Evolutionary conservation across 2,113 vertebrate genomes (phyloP).

Genomic region (Halichoeres trimaculatus): DNA sequence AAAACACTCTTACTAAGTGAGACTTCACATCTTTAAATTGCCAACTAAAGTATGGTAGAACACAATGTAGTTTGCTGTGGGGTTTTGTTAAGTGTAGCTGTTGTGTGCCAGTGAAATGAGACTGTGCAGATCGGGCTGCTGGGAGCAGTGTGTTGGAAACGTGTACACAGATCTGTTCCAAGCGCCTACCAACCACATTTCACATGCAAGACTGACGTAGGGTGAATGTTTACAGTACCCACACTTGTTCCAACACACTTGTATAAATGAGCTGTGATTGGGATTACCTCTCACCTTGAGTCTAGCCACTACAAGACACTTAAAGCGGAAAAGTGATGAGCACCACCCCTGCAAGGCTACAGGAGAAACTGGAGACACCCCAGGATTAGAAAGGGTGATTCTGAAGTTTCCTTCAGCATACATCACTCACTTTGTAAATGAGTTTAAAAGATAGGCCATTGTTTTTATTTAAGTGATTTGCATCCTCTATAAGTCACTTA

Average conservation of each 20-base stretch:
- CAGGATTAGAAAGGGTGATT: constrained; percentile 60
- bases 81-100: constrained; percentile 35
- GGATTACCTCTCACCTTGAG: constrained; percentile 49
- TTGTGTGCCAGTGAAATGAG: constrained; percentile 59
- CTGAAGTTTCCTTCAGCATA: constrained; percentile 83
- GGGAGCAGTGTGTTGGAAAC: constrained; percentile 51
- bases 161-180: constrained; percentile 58
- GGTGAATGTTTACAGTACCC: constrained; percentile 38
- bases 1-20: constrained; percentile 31
- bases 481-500: too few relatives aligned
- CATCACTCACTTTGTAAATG: neutral
- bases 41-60: constrained; percentile 28
- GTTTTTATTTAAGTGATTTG: too few relatives aligned
- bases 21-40: constrained; percentile 35
- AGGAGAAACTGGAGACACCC: constrained; percentile 75
- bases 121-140: constrained; percentile 59
- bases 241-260: constrained; percentile 53
- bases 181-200: constrained; percentile 54
- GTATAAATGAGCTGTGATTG: constrained; percentile 24
- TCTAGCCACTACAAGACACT: constrained; percentile 49
- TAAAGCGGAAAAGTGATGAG: constrained; percentile 64
- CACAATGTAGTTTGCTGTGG: constrained; percentile 29
- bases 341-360: constrained; percentile 74
- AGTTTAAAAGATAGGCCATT: too few relatives aligned
- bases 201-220: constrained; percentile 56